Base-by-base conservation (phyloP, 1,140 invertebrate species). In the Antheraea mylitta region DNA sequence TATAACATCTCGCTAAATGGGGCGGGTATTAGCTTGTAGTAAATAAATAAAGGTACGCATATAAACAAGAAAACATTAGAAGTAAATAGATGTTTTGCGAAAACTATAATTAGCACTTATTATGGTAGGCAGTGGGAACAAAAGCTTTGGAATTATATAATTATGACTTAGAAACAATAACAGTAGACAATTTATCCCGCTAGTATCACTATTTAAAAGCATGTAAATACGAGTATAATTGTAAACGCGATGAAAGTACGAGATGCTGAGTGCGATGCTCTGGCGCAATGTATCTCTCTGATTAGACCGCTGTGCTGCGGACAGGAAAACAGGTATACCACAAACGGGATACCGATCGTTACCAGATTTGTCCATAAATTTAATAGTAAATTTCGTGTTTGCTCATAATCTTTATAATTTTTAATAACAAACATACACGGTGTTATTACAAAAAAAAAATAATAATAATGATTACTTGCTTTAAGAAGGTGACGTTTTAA, bases 241-340 rank as follows among this genome's bases (percentile, higher is more conserved):
- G 19, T 63, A 16, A 63, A 37, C 18, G 61, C 61, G 22, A 18
- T 63, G 61, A 63, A 63, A 13, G 61, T 30, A 63, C 61, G 59
- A 61, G 59, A 61, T 42, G 59, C 13, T 53, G 45, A 53, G 59
- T 48, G 48, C 68, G 68, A 69, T 64, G 68, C 65, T 67, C 70
- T 60, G 62, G 60, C 66, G 68, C 69, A 70, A 67, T 65, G 53
- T 69, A 64, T 68, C 65, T 66, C 70, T 42, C 61, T 58, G 61
- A 66, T 71, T 69, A 70, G 68, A 48, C 58, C 18, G 66, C 30
- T 72, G 75, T 64, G 70, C 73, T 68, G 70, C 69, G 66, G 75
- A 79, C 85, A 85, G 79, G 83, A 83, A 86, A 83, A 83, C 77
- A 74, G 68, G 74, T 74, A 71, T 79, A 84, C 77, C 79, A 83